A percentile compares a stretch with the other conserved stretches of the same genome.
Evolutionary conservation across 2,113 vertebrate species (phyloP).

Genomic region (Aleadryas rufinucha): DNA sequence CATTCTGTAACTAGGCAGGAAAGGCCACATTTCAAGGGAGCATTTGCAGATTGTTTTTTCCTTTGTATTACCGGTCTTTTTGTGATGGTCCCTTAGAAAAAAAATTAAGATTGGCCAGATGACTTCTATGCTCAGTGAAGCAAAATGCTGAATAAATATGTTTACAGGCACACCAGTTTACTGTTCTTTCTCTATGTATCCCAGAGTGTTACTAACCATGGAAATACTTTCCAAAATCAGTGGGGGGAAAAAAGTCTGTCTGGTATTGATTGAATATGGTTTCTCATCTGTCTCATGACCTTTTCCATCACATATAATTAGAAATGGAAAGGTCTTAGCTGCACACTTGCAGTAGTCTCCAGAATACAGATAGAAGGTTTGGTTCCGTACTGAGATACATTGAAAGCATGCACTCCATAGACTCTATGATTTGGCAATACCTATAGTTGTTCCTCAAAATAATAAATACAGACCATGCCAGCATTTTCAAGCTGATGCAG

Average conservation of each 20-base stretch:
- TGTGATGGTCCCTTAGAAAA: constrained; percentile 42
- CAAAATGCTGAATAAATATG: constrained; percentile 63
- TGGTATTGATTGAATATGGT: constrained; percentile 16
- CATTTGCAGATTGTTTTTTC: constrained; percentile 65
- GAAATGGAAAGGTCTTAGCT: constrained; percentile 60
- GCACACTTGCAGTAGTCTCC: background rate
- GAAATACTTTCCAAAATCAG: constrained; percentile 30
- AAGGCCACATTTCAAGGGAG: constrained; percentile 69
- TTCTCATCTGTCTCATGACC: constrained; percentile 52
- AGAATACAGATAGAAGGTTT: constrained; percentile 30
- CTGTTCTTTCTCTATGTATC: constrained; percentile 24
- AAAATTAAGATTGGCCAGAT: constrained; percentile 58
- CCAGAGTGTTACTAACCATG: constrained; percentile 30
- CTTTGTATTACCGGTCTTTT: constrained; percentile 24
- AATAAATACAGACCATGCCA: background rate
- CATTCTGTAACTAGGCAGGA: constrained; percentile 53
- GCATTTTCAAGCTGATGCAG: background rate
- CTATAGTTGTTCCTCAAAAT: background rate
- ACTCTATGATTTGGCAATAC: background rate
- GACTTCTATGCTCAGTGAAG: constrained; percentile 64
- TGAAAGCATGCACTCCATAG: background rate
- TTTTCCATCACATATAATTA: constrained; percentile 47
- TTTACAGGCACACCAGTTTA: constrained; percentile 30
- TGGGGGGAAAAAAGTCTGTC: constrained; percentile 18
- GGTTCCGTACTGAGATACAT: background rate